phyloP scores from a whole-genome alignment of 2,888 invertebrate genomes.

The Drosophila helvetica region DNA sequence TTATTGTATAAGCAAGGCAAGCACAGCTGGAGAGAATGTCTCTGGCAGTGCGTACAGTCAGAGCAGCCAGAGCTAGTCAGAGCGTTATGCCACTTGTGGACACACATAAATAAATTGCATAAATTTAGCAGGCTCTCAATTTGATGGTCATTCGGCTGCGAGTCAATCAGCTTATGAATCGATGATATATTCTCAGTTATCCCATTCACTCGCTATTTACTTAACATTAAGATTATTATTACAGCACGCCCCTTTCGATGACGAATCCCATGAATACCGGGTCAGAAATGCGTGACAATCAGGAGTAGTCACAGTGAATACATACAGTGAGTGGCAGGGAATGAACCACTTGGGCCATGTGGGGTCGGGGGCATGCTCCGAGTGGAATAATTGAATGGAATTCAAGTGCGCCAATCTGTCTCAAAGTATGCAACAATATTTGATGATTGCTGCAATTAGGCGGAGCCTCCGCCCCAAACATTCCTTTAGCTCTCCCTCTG shows the following conservation, averaged over 20 bases:
- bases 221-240: too few relatives aligned
- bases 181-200: too few relatives aligned
- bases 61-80: background rate
- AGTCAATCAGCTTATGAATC: background rate
- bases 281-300: background rate
- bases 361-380: background rate
- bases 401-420: slow-evolving; percentile 23
- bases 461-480: background rate
- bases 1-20: too few relatives aligned
- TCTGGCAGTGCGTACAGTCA: slow-evolving; percentile 24
- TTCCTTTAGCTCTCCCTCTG: background rate
- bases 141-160: too few relatives aligned
- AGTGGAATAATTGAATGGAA: slow-evolving; percentile 31
- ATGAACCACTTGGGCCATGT: slow-evolving; percentile 2
- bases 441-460: slow-evolving; percentile 43
- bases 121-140: too few relatives aligned
- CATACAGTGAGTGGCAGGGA: background rate
- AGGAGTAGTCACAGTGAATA: background rate
- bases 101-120: too few relatives aligned
- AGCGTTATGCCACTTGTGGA: background rate
- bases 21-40: slow-evolving; percentile 25
- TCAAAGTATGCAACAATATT: slow-evolving; percentile 39
- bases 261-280: too few relatives aligned
- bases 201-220: too few relatives aligned
- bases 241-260: too few relatives aligned